Conservation (phyloP, 1,140 invertebrate species). For the Papilio glaucus region DNA sequence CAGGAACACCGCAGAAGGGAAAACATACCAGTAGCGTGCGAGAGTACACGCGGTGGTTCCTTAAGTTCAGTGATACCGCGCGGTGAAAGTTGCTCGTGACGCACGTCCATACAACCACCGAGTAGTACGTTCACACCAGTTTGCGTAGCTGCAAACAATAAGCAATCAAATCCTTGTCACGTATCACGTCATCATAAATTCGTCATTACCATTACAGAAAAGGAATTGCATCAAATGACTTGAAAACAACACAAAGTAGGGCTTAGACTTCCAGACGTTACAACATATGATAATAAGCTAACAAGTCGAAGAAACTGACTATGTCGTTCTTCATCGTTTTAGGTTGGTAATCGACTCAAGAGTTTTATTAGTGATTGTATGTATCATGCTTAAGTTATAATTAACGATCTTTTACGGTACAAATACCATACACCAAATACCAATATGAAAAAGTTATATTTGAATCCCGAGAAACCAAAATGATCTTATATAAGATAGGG, state of each 20-base stretch:
- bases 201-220: not conserved
- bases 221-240: not conserved
- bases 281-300: no score
- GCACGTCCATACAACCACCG: constrained; percentile 7
- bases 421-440: no score
- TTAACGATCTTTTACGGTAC: no score
- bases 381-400: no score
- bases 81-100: constrained; percentile 28
- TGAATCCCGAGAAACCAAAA: no score
- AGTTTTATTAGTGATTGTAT: no score
- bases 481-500: no score
- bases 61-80: constrained; percentile 32
- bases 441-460: no score
- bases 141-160: constrained; percentile 16
- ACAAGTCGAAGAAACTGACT: no score
- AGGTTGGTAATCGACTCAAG: no score
- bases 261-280: no score
- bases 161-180: constrained; percentile 24
- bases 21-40: constrained; percentile 10
- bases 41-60: constrained; percentile 11
- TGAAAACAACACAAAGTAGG: not conserved
- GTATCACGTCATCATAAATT: not conserved
- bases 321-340: no score
- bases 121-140: constrained; percentile 18
- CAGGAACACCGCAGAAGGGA: constrained; percentile 5